Evolutionary conservation across 30 jellyfish, hydroid and myxozoan genomes (phyloP).

Genomic region (Rhopilema esculentum): DNA sequence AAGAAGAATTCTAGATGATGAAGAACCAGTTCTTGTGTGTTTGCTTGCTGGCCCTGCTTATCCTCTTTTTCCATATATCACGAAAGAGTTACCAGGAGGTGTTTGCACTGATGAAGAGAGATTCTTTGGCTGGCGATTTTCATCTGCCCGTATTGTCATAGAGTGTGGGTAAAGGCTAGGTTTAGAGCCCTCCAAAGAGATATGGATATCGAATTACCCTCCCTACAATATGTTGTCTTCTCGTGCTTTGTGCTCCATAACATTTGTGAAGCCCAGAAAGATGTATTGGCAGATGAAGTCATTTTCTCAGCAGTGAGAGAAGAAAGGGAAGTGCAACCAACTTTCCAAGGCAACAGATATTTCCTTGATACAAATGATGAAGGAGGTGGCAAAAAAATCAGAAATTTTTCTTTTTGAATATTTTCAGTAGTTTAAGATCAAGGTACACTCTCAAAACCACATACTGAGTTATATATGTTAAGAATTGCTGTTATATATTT

Average conservation of each 20-base stretch:
- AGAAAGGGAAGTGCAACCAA: conserved; percentile 43
- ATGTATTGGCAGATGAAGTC: neutral
- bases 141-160: conserved; percentile 74
- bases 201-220: conserved; percentile 26
- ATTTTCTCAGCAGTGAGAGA: neutral
- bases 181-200: conserved; percentile 45
- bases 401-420: too few species aligned
- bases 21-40: conserved; percentile 62
- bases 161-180: conserved; percentile 71
- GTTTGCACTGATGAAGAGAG: neutral
- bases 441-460: too few species aligned
- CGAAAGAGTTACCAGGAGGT: conserved; percentile 60
- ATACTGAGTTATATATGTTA: too few species aligned
- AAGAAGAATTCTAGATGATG: conserved; percentile 52
- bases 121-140: conserved; percentile 45
- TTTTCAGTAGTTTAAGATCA: too few species aligned
- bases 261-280: conserved; percentile 39
- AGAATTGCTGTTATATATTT: too few species aligned
- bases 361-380: conserved; percentile 7
- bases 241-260: conserved; percentile 63
- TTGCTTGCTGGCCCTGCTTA: conserved; percentile 61
- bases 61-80: conserved; percentile 39
- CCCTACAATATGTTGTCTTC: conserved; percentile 14
- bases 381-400: conserved; percentile 35
- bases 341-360: neutral